phyloP scores from a whole-genome alignment of 2,113 vertebrate genomes.

The Burhinus bistriatus region DNA sequence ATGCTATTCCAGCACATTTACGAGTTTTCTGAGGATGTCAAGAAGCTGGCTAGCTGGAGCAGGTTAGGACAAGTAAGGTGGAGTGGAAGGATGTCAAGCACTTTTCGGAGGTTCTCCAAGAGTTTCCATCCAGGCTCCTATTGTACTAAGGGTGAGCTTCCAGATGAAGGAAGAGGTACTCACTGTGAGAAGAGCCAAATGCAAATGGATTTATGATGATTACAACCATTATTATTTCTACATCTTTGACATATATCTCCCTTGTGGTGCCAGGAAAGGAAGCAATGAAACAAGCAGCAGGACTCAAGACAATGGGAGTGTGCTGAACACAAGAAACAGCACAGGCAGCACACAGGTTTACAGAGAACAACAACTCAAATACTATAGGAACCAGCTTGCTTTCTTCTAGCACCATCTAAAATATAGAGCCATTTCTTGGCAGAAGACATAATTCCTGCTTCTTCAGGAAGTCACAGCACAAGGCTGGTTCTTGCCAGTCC shows the following conservation, averaged over 20 bases:
- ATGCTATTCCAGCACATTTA: neutral
- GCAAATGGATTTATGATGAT: neutral
- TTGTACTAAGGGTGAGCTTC: neutral
- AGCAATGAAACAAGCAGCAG: neutral
- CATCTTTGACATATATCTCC: neutral
- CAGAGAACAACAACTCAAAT: neutral
- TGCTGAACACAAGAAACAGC: neutral
- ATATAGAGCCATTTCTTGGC: neutral
- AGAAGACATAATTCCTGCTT: neutral
- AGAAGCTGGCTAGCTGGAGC: neutral
- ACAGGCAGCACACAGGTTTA: neutral
- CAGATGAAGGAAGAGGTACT: neutral
- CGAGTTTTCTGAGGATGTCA: neutral
- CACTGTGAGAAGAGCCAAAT: neutral
- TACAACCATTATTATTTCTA: neutral
- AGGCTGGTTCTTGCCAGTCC: neutral
- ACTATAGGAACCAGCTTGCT: neutral
- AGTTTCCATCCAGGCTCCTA: neutral
- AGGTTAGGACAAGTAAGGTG: neutral
- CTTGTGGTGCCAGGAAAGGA: neutral
- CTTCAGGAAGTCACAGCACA: neutral
- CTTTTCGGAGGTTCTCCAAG: neutral
- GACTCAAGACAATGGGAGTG: neutral
- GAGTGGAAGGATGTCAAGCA: neutral
- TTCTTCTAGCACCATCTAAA: neutral